Percentiles rank a stretch among this genome's conserved stretches.
Evolutionary conservation across 2,113 vertebrate species (phyloP).

Genomic region (Strigops habroptila): DNA sequence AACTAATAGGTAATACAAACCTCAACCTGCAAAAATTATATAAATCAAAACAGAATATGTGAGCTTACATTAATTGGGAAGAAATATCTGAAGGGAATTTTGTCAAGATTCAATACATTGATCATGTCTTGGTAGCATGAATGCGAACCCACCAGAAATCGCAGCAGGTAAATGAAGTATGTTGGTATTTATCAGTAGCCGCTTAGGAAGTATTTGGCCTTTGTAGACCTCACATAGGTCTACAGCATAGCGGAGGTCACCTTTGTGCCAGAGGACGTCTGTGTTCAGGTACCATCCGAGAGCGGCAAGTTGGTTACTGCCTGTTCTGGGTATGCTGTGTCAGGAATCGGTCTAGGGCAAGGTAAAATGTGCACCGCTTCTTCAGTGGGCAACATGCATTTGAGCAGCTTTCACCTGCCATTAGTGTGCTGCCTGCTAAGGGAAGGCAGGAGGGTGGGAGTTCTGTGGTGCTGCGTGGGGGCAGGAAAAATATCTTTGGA

Average conservation of each 20-base stretch:
- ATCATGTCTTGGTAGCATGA: background rate
- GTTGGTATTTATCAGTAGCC: background rate
- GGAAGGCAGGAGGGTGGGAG: background rate
- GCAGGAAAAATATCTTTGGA: background rate
- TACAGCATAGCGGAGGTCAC: background rate
- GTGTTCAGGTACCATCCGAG: background rate
- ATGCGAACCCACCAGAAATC: background rate
- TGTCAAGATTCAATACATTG: background rate
- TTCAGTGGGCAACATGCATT: background rate
- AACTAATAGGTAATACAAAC: background rate
- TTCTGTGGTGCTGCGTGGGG: background rate
- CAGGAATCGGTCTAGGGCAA: too few species aligned
- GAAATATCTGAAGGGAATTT: background rate
- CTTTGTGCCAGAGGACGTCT: background rate
- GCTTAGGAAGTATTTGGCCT: background rate
- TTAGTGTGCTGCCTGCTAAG: background rate
- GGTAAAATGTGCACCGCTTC: background rate
- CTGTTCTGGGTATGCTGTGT: background rate
- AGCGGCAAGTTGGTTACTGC: too few species aligned
- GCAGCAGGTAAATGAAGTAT: background rate
- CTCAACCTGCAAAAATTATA: background rate
- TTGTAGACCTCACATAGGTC: background rate
- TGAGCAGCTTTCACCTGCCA: background rate
- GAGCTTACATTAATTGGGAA: background rate
- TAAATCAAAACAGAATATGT: background rate